Evolutionary conservation across 1,140 invertebrate species (phyloP).

Genomic region (Drosophila gunungcola): DNA sequence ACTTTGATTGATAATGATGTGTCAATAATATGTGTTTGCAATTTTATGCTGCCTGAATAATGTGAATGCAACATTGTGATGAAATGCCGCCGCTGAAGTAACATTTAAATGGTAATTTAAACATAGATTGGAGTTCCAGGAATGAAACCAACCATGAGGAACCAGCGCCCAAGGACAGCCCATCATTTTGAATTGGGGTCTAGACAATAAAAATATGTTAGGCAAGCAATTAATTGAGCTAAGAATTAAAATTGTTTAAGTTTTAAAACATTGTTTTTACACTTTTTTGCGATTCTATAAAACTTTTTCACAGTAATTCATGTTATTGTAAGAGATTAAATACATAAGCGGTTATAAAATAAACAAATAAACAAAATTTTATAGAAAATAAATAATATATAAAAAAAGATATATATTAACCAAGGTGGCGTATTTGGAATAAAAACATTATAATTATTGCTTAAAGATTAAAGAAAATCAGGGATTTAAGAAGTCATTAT

Average conservation of each 20-base stretch:
- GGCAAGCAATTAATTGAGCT: conserved; percentile 5
- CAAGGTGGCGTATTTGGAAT: too few species aligned
- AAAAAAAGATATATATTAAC: too few species aligned
- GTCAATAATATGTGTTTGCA: conserved; percentile 80
- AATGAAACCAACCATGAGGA: conserved; percentile 29
- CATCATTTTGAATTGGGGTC: conserved; percentile 18
- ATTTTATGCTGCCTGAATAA: conserved; percentile 69
- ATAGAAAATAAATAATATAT: not conserved
- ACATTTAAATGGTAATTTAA: conserved; percentile 59
- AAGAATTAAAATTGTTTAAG: not conserved
- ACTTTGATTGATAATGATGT: conserved; percentile 81
- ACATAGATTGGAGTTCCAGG: conserved; percentile 44
- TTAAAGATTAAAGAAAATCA: too few species aligned
- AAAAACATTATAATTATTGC: too few species aligned
- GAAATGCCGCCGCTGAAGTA: conserved; percentile 38
- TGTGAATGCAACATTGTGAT: conserved; percentile 52
- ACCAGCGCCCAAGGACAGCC: conserved; percentile 21
- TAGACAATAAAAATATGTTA: conserved; percentile 1
- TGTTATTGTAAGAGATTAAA: too few species aligned
- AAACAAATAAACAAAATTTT: too few species aligned
- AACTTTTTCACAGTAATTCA: too few species aligned
- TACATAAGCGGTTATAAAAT: too few species aligned
- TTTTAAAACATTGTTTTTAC: not conserved
- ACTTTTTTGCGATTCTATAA: not conserved
- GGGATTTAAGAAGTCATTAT: too few species aligned